Evolutionary conservation across 2,113 vertebrate species (phyloP).

Genomic region (Hippocampus barbouri): DNA sequence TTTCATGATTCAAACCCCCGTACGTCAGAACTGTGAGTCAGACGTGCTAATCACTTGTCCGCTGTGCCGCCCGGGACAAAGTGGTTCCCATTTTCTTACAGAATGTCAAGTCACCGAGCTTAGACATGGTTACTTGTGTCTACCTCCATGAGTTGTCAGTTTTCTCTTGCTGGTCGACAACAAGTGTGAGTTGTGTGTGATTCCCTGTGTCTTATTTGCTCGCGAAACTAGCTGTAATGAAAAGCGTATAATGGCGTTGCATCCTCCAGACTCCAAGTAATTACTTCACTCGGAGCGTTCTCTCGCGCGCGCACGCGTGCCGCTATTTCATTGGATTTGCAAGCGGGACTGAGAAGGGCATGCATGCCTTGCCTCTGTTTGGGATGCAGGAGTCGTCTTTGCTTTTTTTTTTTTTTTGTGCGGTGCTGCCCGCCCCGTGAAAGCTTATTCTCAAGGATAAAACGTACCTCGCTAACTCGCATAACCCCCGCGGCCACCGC

Average conservation of each 20-base stretch:
- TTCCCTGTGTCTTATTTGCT: constrained; percentile 60
- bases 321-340: constrained; percentile 12
- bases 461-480: constrained; percentile 22
- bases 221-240: constrained; percentile 48
- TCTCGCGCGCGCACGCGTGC: constrained; percentile 16
- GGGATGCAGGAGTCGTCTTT: constrained; percentile 44
- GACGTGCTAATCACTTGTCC: no score
- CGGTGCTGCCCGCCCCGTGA: constrained; percentile 23
- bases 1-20: no score
- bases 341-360: constrained; percentile 22
- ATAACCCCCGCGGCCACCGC: constrained; percentile 14
- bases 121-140: neutral
- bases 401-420: constrained; percentile 23
- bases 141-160: neutral
- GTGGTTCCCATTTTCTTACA: no score
- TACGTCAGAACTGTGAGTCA: no score
- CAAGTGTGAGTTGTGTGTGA: constrained; percentile 44
- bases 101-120: no score
- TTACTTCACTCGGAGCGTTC: constrained; percentile 61
- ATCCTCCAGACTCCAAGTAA: constrained; percentile 54
- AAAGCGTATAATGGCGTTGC: constrained; percentile 52
- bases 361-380: constrained; percentile 38
- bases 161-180: neutral
- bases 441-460: constrained; percentile 51
- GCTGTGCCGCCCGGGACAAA: no score